Base-by-base conservation (phyloP, 2,888 invertebrate species). In the Meganola albula region DNA sequence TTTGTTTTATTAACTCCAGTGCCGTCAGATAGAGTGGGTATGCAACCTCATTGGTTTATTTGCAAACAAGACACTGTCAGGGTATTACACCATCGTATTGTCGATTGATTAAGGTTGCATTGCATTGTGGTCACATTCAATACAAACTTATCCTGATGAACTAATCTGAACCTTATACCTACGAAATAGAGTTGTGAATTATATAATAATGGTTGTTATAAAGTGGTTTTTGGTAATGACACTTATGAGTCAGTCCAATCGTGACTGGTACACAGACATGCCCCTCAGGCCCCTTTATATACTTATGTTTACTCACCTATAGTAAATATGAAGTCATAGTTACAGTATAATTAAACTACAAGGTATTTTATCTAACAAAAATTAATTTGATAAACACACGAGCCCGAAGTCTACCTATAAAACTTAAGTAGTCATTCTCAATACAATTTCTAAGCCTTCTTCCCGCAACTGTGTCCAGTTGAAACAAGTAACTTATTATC, bases 101-200 rank as follows among this genome's bases (percentile, higher is more conserved):
- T 56, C 58, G 61, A 64, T 74, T 74, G 75, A 78, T 79, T 77
- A 76, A 67, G 69, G 70, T 69, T 54, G 63, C 67, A 65, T 76
- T 75, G 72, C 70, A 64, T 62, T 48, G 53, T 38, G 44, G 35
- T n/a, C n/a, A n/a, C n/a, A n/a, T n/a, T n/a, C n/a, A n/a, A n/a
- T n/a, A 52, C 58, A 54, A 63, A 59, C 24, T 22, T 40, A 43
- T 37, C 9, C 13, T 33, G 41, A 24, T 40, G 56, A 20, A 39
- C 44, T 25, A 71, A 58, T 63, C 42, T 59, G 37, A 45, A 53
- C 60, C 56, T 57, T 61, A 63, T 44, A 3, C 4, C 22, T 24
- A 46, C 27, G 41, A 28, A 12, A 38, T 60, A 55, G 42, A 54
- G 40, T 31, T 40, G 36, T 28, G 27, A 27, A 14, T 1, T 37